A percentile compares a stretch with the other conserved stretches of the same genome.
Conservation (phyloP, 2,888 invertebrate species). For the Pollenia griseotomentosa region DNA sequence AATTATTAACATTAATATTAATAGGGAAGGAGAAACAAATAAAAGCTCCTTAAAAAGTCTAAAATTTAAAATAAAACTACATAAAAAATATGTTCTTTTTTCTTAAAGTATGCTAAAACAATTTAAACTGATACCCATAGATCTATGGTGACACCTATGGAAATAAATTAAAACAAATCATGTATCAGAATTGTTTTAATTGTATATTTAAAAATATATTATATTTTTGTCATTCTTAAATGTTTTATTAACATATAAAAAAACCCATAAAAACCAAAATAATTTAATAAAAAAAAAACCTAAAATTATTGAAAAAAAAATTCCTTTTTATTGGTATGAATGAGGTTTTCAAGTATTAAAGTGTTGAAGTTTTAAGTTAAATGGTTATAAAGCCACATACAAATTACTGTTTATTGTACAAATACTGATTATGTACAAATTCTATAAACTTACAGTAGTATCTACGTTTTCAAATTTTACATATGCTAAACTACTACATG, state of each 20-base stretch:
- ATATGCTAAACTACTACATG: too few species aligned
- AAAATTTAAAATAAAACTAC: conserved; percentile 38
- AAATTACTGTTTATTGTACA: too few species aligned
- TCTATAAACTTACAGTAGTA: too few species aligned
- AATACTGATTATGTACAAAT: too few species aligned
- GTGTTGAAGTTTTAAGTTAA: not conserved
- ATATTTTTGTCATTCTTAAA: conserved; percentile 70
- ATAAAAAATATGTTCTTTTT: conserved; percentile 33
- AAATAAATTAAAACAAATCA: conserved; percentile 30
- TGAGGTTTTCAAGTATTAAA: not conserved
- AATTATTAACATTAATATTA: conserved; percentile 50
- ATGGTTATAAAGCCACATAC: too few species aligned
- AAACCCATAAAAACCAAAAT: conserved; percentile 58
- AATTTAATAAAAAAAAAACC: conserved; percentile 66
- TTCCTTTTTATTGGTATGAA: conserved; percentile 25
- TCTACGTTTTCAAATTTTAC: too few species aligned
- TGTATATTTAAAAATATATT: conserved; percentile 46
- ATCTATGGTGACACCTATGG: conserved; percentile 4
- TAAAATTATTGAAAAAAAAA: conserved; percentile 3
- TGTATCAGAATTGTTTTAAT: conserved; percentile 58
- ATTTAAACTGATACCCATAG: conserved; percentile 46
- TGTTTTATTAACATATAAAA: conserved; percentile 70
- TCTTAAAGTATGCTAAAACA: conserved; percentile 46
- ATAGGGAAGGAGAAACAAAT: conserved; percentile 3
- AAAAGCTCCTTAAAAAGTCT: conserved; percentile 31